Percentiles rank a stretch among this genome's conserved stretches.
These are phyloP conservation scores for Manacus vitellinus DNA, from an alignment of 2,113 vertebrate genomes.

Conservation along the genomic window DNA sequence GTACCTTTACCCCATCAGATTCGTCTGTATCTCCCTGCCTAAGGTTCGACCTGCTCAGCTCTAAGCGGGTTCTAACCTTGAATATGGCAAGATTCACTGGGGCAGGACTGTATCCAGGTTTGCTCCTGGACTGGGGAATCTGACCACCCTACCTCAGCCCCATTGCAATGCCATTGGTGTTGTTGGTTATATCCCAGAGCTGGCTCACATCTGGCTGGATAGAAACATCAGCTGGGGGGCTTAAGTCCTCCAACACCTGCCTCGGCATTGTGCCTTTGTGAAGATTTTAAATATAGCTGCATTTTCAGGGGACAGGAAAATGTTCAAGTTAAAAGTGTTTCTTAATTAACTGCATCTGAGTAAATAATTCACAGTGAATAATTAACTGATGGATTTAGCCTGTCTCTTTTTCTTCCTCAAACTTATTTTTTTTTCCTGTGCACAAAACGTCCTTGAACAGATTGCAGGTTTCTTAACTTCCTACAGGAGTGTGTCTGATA, in stretches of 20 bases:
- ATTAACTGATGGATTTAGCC: constrained; percentile 20
- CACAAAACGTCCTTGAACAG: constrained; percentile 24
- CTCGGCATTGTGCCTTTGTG: neutral
- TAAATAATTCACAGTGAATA: constrained; percentile 62
- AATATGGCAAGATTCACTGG: rapidly evolving
- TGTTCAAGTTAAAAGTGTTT: neutral
- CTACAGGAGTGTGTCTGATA: neutral
- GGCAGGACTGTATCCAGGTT: neutral
- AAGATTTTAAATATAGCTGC: neutral
- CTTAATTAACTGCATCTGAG: constrained; percentile 54
- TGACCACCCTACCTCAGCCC: neutral
- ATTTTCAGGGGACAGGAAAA: neutral
- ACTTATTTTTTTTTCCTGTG: neutral
- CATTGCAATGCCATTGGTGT: rapidly evolving
- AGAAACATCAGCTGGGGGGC: neutral
- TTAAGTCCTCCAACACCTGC: neutral
- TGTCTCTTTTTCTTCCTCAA: neutral
- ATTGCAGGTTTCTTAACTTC: constrained; percentile 45
- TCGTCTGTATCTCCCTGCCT: neutral
- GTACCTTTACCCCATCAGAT: neutral
- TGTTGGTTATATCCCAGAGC: neutral
- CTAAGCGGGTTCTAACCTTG: neutral
- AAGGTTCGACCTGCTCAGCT: neutral
- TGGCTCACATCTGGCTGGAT: neutral
- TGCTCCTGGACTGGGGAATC: neutral